A percentile compares a stretch with the other conserved stretches of the same genome.
These are phyloP conservation scores for Agrochola lychnidis DNA, from an alignment of 2,888 invertebrate species.

Conservation along the genomic window DNA sequence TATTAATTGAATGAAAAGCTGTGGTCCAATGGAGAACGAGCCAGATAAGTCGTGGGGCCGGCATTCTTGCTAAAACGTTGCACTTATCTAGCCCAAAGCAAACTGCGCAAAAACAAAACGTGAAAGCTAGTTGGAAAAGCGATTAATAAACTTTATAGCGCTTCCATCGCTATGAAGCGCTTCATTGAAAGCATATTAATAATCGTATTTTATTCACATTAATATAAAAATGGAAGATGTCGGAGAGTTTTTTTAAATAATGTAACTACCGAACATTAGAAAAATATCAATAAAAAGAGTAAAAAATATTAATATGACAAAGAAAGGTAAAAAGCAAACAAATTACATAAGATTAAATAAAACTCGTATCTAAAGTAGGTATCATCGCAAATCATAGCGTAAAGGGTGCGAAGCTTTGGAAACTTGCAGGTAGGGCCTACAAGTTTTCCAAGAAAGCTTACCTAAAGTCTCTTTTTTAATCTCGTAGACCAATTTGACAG, in stretches of 20 bases:
- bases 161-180: conserved; percentile 33
- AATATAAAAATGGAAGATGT: too few species aligned
- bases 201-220: too few species aligned
- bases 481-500: too few species aligned
- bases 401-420: background rate
- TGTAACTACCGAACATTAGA: too few species aligned
- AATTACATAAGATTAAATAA: background rate
- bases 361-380: background rate
- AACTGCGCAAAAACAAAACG: conserved; percentile 65
- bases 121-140: conserved; percentile 66
- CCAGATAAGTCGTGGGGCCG: conserved; percentile 47
- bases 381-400: too few species aligned
- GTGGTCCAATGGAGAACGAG: conserved; percentile 59
- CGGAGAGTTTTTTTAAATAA: too few species aligned
- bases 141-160: conserved; percentile 38
- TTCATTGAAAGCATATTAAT: background rate
- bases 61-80: conserved; percentile 68
- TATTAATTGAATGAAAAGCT: conserved; percentile 74
- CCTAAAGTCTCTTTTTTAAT: too few species aligned
- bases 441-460: too few species aligned
- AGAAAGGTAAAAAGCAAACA: background rate
- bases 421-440: too few species aligned
- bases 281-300: too few species aligned
- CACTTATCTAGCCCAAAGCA: conserved; percentile 61
- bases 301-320: too few species aligned